Base-by-base conservation (phyloP, 2,888 invertebrate genomes). In the Tiliacea aurago region DNA sequence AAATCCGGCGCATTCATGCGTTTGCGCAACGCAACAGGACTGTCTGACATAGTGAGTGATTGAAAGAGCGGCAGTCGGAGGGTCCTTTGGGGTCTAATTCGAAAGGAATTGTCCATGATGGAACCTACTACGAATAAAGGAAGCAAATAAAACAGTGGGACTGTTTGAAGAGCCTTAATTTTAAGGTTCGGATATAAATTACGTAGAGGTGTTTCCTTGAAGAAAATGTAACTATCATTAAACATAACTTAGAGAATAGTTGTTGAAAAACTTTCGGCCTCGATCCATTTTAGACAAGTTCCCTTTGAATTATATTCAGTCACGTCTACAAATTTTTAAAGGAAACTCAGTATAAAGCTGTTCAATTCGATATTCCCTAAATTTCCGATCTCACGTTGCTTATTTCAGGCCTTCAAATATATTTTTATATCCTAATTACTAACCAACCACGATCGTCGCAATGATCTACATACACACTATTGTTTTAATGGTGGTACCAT, bases 1-100 rank as follows among this genome's bases (percentile, higher is more conserved):
- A 84, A 86, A 88, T 82, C 87, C 82, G 84, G 84, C 81, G 80
- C 47, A 55, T 70, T 43, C 45, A 53, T 79, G 43, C 20, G 69
- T 55, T 79, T 77, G 65, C 47, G 72, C 70, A 70, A 82, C 64
- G 67, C 67, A 49, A 37, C 37, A 11, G 10, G 53, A 70, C 56
- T 70, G 51, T 37, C 59, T 78, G 56, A 78, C 77, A 33, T 56
- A 5, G 47, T 62, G 41, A 5, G 47, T 62, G 41, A 15, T 15
- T 53, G 51, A 20, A 51, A 51, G 7, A 49, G 18, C 23, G 33
- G 45, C 18, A 49, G 37, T 37, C 6, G 15, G 55, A 9, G 15
- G 33, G 53, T 69, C 33, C 69, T 41, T 51, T 51, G 4, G 18
- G 7, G 18, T 13, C 2, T 33, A 51, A 11, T 7, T 1, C 6